These are phyloP conservation scores for Psilopsiagon aurifrons DNA, from an alignment of 2,113 vertebrate genomes.

Conservation along the genomic window DNA sequence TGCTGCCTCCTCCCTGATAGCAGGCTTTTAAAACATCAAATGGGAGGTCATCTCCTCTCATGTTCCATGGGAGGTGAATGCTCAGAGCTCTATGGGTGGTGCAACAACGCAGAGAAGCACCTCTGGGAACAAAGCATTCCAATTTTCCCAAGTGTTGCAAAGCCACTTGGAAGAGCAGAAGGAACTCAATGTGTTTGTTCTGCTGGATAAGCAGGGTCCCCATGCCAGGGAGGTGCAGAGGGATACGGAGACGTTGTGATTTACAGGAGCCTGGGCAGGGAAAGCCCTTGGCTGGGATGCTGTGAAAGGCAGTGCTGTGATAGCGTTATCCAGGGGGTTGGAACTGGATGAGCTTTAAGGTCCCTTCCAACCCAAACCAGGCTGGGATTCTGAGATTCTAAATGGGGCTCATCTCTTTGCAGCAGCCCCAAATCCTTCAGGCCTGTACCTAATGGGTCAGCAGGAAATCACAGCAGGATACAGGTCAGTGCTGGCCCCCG, in stretches of 20 bases:
- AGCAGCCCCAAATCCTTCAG: neutral
- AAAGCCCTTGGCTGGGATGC: neutral
- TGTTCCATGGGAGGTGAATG: neutral
- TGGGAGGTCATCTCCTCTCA: neutral
- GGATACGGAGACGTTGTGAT: neutral
- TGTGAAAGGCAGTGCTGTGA: rapidly evolving
- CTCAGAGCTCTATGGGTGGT: neutral
- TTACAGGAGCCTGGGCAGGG: neutral
- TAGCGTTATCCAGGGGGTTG: neutral
- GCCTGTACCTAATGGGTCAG: neutral
- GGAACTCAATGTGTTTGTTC: neutral
- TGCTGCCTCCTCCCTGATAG: neutral
- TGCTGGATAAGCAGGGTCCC: neutral
- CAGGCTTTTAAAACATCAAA: neutral
- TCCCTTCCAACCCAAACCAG: neutral
- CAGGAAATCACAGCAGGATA: rapidly evolving
- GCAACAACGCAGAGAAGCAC: neutral
- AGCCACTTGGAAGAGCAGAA: neutral
- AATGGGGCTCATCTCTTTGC: neutral
- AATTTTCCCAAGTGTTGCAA: neutral
- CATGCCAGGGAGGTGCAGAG: neutral
- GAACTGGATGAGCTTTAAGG: neutral
- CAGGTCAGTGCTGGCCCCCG: rapidly evolving
- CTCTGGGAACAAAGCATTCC: neutral
- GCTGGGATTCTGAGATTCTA: neutral